These are phyloP conservation scores for Apocrypta bakeri DNA, from an alignment of 1,140 invertebrate species.

Conservation along the genomic window DNA sequence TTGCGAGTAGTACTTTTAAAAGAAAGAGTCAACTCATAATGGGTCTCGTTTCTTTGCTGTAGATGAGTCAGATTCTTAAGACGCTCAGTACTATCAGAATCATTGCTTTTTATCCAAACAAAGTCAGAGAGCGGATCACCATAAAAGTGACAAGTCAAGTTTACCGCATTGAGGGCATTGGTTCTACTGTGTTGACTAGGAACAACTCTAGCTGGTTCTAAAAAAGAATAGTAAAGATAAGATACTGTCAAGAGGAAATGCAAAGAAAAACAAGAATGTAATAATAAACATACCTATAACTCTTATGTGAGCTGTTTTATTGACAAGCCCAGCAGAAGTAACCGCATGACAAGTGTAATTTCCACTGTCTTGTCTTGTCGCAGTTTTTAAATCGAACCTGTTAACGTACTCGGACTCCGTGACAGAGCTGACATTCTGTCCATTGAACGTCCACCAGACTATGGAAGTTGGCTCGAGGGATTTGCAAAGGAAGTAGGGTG, in stretches of 20 bases:
- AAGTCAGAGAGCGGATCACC: slow-evolving; percentile 77
- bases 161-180: slow-evolving; percentile 72
- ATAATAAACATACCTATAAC: slow-evolving; percentile 65
- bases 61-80: slow-evolving; percentile 67
- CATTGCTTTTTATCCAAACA: slow-evolving; percentile 77
- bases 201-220: slow-evolving; percentile 74
- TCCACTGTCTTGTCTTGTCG: slow-evolving; percentile 74
- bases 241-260: background rate
- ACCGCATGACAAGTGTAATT: slow-evolving; percentile 75
- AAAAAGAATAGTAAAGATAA: slow-evolving; percentile 44
- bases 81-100: slow-evolving; percentile 68
- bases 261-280: background rate
- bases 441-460: slow-evolving; percentile 67
- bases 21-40: slow-evolving; percentile 75
- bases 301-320: slow-evolving; percentile 67
- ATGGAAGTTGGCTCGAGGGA: slow-evolving; percentile 60
- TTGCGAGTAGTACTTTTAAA: slow-evolving; percentile 77
- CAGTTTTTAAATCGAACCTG: slow-evolving; percentile 72
- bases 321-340: slow-evolving; percentile 65
- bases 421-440: slow-evolving; percentile 67
- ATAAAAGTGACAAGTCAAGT: slow-evolving; percentile 76
- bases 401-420: slow-evolving; percentile 64
- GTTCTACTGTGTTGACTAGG: slow-evolving; percentile 71
- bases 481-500: slow-evolving; percentile 66
- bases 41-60: slow-evolving; percentile 75